phyloP scores from a whole-genome alignment of 2,888 invertebrate genomes.

The Amphipoea oculea region DNA sequence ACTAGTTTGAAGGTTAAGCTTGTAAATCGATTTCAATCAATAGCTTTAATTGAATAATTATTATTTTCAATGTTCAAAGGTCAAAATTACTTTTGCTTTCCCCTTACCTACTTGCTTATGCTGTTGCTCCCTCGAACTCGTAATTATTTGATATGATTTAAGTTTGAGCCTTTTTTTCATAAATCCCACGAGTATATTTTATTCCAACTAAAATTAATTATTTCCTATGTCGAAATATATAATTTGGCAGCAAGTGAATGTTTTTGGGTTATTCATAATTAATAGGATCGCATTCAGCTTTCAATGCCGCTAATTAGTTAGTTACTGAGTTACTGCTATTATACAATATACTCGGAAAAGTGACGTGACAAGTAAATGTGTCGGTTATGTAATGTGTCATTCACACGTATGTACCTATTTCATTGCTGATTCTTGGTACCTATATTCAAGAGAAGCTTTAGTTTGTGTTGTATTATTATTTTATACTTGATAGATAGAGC shows the following conservation, averaged over 20 bases:
- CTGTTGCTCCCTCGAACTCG: neutral
- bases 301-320: slow-evolving; percentile 61
- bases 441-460: neutral
- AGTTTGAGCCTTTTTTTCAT: slow-evolving; percentile 12
- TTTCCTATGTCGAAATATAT: slow-evolving; percentile 64
- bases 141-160: neutral
- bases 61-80: neutral
- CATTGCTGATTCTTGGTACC: neutral
- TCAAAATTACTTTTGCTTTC: no score
- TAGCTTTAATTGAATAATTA: neutral
- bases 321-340: slow-evolving; percentile 31
- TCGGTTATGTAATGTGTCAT: slow-evolving; percentile 48
- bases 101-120: no score
- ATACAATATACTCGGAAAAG: slow-evolving; percentile 56
- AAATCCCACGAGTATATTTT: slow-evolving; percentile 27
- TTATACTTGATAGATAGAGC: neutral
- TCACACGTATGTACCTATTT: slow-evolving; percentile 14
- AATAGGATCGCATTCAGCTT: slow-evolving; percentile 58
- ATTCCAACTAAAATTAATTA: slow-evolving; percentile 55
- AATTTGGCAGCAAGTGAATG: slow-evolving; percentile 57
- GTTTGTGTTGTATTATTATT: neutral
- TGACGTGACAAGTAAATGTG: slow-evolving; percentile 38
- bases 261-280: slow-evolving; percentile 62
- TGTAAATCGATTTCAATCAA: neutral
- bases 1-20: neutral